Conservation (phyloP, 2,888 invertebrate genomes). For the Ophioninae sp. region DNA sequence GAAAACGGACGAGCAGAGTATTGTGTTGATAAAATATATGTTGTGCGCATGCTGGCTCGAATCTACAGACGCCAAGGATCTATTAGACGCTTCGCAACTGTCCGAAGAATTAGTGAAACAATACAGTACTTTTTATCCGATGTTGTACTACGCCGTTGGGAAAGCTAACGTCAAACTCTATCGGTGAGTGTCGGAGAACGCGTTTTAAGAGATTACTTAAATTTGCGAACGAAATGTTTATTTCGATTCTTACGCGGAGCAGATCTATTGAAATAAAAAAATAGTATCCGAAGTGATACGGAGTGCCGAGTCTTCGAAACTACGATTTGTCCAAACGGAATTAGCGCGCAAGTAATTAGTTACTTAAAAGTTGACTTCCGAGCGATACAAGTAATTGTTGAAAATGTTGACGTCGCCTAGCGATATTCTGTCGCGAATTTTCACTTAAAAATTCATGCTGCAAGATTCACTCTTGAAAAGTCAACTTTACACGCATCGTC, state of each 20-base stretch:
- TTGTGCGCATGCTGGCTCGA: constrained; percentile 60
- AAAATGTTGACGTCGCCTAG: not conserved
- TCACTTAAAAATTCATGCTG: not conserved
- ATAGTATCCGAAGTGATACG: not conserved
- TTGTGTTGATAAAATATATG: constrained; percentile 67
- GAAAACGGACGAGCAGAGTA: constrained; percentile 28
- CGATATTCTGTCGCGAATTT: not conserved
- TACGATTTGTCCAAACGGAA: not conserved
- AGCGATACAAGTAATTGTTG: not conserved
- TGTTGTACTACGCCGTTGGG: constrained; percentile 67
- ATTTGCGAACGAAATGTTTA: not conserved
- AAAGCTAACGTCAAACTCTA: constrained; percentile 68
- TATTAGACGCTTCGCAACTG: constrained; percentile 63
- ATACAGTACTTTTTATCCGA: constrained; percentile 64
- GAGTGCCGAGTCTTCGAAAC: not conserved
- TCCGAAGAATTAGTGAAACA: constrained; percentile 62
- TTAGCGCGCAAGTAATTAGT: not conserved
- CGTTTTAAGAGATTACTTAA: constrained; percentile 10
- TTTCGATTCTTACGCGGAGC: not conserved
- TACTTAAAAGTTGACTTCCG: not conserved
- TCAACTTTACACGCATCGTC: not conserved
- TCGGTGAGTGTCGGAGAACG: constrained; percentile 62
- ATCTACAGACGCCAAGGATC: constrained; percentile 62
- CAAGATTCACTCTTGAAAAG: not conserved
- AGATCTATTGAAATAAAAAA: not conserved